Conservation (phyloP, 2,797 vertebrate genomes). For the Acanthurus tractus region DNA sequence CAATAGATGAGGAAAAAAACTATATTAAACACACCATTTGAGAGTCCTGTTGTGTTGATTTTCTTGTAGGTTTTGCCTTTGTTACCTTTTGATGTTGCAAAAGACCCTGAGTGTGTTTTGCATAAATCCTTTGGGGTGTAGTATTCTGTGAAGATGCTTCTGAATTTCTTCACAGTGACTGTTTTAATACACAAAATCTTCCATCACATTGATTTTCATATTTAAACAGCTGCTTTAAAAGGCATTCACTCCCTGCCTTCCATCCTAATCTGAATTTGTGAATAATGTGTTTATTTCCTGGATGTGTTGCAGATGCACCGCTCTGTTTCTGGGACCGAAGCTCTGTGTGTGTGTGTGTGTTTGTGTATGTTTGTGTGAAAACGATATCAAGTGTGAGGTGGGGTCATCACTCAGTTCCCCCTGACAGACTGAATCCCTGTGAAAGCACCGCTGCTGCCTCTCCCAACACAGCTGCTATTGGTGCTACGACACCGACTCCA, state of each 20-base stretch:
- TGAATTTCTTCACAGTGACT: constrained; percentile 29
- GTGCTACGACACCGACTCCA: constrained; percentile 41
- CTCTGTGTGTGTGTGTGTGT: constrained; percentile 42
- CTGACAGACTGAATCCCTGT: constrained; percentile 61
- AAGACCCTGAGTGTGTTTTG: constrained; percentile 30
- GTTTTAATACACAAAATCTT: constrained; percentile 35
- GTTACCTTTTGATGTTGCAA: constrained; percentile 53
- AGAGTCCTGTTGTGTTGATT: constrained; percentile 16
- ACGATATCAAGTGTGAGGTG: constrained; percentile 51
- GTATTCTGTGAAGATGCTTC: constrained; percentile 45
- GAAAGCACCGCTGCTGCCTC: constrained; percentile 51
- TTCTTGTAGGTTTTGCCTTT: constrained; percentile 10
- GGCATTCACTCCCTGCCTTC: constrained; percentile 5
- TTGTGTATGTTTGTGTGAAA: constrained; percentile 43
- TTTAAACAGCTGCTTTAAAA: constrained; percentile 38
- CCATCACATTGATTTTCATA: constrained; percentile 45
- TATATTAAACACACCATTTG: not conserved
- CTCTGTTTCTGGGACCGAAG: constrained; percentile 43
- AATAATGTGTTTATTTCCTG: constrained; percentile 46
- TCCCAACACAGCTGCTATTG: constrained; percentile 51
- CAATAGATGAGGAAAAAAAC: constrained; percentile 15
- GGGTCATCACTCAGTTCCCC: constrained; percentile 64
- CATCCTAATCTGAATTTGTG: constrained; percentile 27
- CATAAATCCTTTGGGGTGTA: constrained; percentile 36
- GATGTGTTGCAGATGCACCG: constrained; percentile 26